phyloP scores from a whole-genome alignment of 2,888 invertebrate genomes.

The Thymelicus lineola region DNA sequence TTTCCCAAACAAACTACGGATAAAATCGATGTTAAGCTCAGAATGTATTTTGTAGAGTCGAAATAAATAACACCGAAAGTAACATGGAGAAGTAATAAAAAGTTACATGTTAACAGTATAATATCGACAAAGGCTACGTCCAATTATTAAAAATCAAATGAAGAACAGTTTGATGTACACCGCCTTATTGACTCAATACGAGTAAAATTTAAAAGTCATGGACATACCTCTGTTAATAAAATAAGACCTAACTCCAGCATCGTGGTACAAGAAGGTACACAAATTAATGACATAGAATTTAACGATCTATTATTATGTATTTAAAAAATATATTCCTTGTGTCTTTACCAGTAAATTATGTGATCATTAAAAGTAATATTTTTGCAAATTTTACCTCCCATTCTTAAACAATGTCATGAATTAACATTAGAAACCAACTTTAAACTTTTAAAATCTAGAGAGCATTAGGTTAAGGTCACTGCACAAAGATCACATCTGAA shows the following conservation, averaged over 20 bases:
- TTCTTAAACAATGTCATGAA: conserved; percentile 7
- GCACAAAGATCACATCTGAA: conserved; percentile 16
- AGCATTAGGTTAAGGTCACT: conserved; percentile 33
- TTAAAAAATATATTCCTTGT: background rate
- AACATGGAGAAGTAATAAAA: no score
- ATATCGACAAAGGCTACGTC: no score
- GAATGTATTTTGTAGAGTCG: background rate
- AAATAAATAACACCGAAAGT: background rate
- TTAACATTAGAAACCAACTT: background rate
- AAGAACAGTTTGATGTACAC: background rate
- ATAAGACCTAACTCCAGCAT: background rate
- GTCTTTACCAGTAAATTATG: no score
- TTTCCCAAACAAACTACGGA: no score
- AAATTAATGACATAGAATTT: background rate
- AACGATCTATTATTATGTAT: background rate
- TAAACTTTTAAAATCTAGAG: conserved; percentile 23
- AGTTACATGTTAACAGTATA: no score
- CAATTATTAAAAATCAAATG: background rate
- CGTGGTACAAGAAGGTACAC: background rate
- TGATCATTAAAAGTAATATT: no score
- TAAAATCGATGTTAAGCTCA: no score
- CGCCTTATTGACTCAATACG: no score
- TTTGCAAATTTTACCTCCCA: no score
- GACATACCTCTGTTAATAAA: background rate
- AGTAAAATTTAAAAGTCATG: conserved; percentile 16